Evolutionary conservation across 2,888 invertebrate species (phyloP).

Genomic region (Drosophila setosimentum): DNA sequence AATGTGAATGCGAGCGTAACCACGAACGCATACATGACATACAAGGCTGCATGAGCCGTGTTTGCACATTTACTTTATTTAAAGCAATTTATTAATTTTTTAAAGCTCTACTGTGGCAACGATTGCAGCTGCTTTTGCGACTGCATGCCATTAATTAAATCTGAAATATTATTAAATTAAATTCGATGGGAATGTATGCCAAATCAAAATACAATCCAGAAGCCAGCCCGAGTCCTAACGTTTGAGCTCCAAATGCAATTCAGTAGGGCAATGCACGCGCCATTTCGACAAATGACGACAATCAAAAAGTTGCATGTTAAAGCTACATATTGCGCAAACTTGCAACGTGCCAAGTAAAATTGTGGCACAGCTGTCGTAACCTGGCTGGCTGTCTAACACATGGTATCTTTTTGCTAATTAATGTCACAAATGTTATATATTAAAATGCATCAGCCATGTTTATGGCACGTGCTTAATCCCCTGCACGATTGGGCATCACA

Average conservation of each 20-base stretch:
- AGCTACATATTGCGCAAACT: constrained; percentile 30
- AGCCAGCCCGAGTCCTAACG: neutral
- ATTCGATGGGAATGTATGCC: constrained; percentile 22
- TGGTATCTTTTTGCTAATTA: constrained; percentile 69
- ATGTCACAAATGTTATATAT: constrained; percentile 65
- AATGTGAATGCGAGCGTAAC: constrained; percentile 54
- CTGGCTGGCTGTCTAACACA: constrained; percentile 39
- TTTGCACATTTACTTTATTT: constrained; percentile 73
- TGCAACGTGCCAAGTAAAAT: constrained; percentile 20
- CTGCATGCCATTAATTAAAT: constrained; percentile 57
- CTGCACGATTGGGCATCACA: constrained; percentile 56
- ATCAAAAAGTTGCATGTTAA: constrained; percentile 58
- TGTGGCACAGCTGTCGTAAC: constrained; percentile 63
- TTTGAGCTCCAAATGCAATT: constrained; percentile 35
- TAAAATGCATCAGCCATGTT: constrained; percentile 35
- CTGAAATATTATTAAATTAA: constrained; percentile 36
- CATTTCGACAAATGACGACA: constrained; percentile 69
- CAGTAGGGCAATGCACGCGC: constrained; percentile 57
- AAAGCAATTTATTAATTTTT: constrained; percentile 68
- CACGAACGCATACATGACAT: constrained; percentile 40
- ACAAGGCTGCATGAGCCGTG: constrained; percentile 44
- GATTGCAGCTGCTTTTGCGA: constrained; percentile 37
- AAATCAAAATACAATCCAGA: constrained; percentile 29
- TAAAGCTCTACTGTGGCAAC: constrained; percentile 30
- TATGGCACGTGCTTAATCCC: constrained; percentile 65